Evolutionary conservation across 2,888 invertebrate genomes (phyloP).

Genomic region (Epirrita christyi): DNA sequence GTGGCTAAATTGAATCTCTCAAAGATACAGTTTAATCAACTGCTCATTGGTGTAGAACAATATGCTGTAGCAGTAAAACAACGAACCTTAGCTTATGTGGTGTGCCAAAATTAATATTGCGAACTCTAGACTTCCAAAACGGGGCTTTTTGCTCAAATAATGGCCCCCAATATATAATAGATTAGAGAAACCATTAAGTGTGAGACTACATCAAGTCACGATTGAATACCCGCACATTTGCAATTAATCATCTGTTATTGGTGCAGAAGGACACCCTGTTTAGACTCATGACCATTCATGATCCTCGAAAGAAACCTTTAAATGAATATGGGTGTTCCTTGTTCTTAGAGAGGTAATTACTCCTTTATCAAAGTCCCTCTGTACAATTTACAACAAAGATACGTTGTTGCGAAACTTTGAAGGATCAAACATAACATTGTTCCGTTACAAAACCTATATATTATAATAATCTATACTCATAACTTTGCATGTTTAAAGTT

Average conservation of each 20-base stretch:
- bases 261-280: constrained; percentile 4
- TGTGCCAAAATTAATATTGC: too few species aligned
- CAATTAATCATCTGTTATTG: constrained; percentile 17
- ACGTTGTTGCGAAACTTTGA: neutral
- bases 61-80: too few species aligned
- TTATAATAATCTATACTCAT: neutral
- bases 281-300: neutral
- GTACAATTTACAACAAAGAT: neutral
- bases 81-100: too few species aligned
- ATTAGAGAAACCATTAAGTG: too few species aligned
- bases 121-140: too few species aligned
- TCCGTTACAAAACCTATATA: neutral
- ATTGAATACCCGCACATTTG: too few species aligned
- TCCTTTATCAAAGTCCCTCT: neutral
- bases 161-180: too few species aligned
- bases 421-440: constrained; percentile 2
- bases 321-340: neutral
- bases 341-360: neutral
- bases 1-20: too few species aligned
- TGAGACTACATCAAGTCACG: too few species aligned
- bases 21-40: too few species aligned
- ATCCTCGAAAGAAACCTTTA: constrained; percentile 1
- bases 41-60: too few species aligned
- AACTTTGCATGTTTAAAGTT: constrained; percentile 10
- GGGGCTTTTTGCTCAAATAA: too few species aligned